phyloP scores from a whole-genome alignment of 2,113 vertebrate species.

The Athene noctua region DNA sequence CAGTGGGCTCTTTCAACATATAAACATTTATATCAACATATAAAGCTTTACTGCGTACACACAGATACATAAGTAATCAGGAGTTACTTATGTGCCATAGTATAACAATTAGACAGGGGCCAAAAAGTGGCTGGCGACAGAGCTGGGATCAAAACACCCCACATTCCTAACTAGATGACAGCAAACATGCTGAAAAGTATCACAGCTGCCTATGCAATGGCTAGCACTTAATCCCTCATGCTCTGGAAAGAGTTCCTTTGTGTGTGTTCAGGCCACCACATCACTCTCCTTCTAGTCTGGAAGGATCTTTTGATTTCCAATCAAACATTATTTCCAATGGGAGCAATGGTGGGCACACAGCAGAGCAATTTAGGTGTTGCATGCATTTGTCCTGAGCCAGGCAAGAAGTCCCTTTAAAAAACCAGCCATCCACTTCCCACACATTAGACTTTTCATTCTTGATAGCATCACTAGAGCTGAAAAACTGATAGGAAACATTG shows the following conservation, averaged over 20 bases:
- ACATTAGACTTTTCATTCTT: background rate
- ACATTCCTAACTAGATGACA: background rate
- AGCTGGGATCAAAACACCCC: background rate
- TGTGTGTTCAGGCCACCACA: background rate
- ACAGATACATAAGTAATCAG: background rate
- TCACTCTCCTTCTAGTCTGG: background rate
- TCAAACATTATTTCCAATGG: background rate
- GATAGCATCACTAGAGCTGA: background rate
- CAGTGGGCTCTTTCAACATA: background rate
- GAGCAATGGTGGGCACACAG: background rate
- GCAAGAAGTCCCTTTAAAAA: background rate
- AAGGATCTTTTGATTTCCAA: background rate
- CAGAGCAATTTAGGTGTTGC: background rate
- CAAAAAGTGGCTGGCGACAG: background rate
- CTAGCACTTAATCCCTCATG: fast-evolving
- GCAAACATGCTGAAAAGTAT: background rate
- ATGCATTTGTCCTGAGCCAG: background rate
- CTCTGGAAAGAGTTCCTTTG: background rate
- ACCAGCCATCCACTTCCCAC: background rate
- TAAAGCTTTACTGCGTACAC: background rate
- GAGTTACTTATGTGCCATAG: background rate
- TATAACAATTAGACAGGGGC: background rate
- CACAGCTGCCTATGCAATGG: background rate
- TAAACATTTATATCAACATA: background rate
- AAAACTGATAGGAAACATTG: background rate